These are phyloP conservation scores for Ptilonorhynchus violaceus DNA, from an alignment of 2,113 vertebrate species.

Conservation along the genomic window DNA sequence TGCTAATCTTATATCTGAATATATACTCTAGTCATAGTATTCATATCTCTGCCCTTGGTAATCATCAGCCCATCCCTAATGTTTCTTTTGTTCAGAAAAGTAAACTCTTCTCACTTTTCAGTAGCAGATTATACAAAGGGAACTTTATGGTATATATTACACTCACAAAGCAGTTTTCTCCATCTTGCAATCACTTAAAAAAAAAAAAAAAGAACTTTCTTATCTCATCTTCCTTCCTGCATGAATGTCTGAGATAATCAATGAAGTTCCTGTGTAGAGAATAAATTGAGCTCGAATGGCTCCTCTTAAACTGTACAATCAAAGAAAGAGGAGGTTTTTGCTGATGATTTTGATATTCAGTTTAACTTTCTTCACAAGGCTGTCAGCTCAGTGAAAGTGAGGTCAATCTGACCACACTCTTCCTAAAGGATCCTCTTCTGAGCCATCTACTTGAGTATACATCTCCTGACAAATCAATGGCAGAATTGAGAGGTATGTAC, in stretches of 20 bases:
- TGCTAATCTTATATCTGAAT: constrained; percentile 23
- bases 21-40: neutral
- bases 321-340: constrained; percentile 43
- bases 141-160: constrained; percentile 20
- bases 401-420: constrained; percentile 64
- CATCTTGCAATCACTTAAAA: constrained; percentile 67
- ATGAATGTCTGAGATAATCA: constrained; percentile 68
- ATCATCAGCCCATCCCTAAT: constrained; percentile 7
- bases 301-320: constrained; percentile 65
- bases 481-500: constrained; percentile 10
- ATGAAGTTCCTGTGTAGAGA: constrained; percentile 59
- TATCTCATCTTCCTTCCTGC: constrained; percentile 67
- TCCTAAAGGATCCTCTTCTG: constrained; percentile 54
- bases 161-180: constrained; percentile 55
- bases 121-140: constrained; percentile 9
- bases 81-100: constrained; percentile 43
- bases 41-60: neutral
- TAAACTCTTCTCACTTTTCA: neutral
- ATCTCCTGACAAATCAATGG: constrained; percentile 54
- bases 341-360: constrained; percentile 70
- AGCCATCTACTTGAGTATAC: constrained; percentile 24
- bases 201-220: constrained; percentile 25
- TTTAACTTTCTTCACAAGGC: constrained; percentile 48
- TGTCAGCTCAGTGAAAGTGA: constrained; percentile 42
- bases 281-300: constrained; percentile 63